These are phyloP conservation scores for Centruroides sculpturatus DNA, from an alignment of 1,140 invertebrate species.

Conservation along the genomic window DNA sequence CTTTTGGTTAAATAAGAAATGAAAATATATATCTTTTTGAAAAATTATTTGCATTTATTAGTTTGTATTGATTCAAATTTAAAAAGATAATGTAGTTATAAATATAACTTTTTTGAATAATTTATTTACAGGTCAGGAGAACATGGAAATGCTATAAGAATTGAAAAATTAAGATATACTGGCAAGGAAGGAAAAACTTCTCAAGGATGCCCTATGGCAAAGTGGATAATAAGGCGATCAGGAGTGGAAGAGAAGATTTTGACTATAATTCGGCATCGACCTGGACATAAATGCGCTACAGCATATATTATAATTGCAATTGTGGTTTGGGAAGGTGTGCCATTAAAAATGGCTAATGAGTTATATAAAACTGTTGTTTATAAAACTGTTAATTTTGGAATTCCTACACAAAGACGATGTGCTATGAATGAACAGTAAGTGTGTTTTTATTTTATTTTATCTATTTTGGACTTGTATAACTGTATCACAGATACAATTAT, in stretches of 20 bases:
- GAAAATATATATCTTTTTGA: too few relatives aligned
- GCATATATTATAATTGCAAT: constrained; percentile 78
- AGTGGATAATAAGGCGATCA: constrained; percentile 81
- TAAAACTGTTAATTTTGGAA: constrained; percentile 51
- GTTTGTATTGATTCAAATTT: too few relatives aligned
- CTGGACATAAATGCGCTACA: constrained; percentile 63
- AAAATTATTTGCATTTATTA: too few relatives aligned
- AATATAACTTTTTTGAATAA: too few relatives aligned
- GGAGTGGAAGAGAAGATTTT: constrained; percentile 76
- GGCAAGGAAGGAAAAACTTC: constrained; percentile 93
- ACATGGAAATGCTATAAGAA: constrained; percentile 48
- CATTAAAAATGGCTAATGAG: constrained; percentile 51
- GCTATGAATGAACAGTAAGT: constrained; percentile 30
- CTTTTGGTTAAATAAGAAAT: too few relatives aligned
- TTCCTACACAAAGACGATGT: constrained; percentile 31
- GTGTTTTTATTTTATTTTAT: background rate
- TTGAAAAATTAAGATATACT: constrained; percentile 85
- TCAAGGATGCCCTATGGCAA: constrained; percentile 90
- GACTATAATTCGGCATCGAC: constrained; percentile 72
- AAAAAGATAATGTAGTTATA: too few relatives aligned
- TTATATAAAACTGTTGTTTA: constrained; percentile 69
- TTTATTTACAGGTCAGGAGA: constrained; percentile 8
- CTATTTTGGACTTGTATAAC: too few relatives aligned
- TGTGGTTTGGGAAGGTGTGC: constrained; percentile 87
- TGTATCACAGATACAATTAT: too few relatives aligned